A percentile compares a stretch with the other conserved stretches of the same genome.
These are phyloP conservation scores for Cynodonichthys magdalenae DNA, from an alignment of 2,797 vertebrate species.

Conservation along the genomic window DNA sequence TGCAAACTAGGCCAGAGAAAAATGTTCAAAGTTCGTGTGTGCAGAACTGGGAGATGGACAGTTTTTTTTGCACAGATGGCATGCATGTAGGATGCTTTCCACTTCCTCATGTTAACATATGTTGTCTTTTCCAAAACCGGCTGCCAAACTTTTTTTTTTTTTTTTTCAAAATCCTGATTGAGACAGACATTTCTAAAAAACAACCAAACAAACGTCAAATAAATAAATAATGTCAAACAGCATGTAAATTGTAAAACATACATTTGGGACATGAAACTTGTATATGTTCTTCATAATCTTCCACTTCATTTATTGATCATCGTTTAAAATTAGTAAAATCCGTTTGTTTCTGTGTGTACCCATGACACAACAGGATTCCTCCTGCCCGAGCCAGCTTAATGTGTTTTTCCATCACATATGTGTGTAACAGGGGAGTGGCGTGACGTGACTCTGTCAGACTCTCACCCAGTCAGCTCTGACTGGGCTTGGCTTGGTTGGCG, in stretches of 20 bases:
- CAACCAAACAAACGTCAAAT: background rate
- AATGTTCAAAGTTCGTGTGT: constrained; percentile 13
- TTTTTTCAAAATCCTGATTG: background rate
- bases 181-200: too few relatives aligned
- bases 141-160: constrained; percentile 37
- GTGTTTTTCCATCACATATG: constrained; percentile 54
- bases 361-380: constrained; percentile 35
- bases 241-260: background rate
- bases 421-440: constrained; percentile 33
- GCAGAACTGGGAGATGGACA: constrained; percentile 34
- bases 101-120: constrained; percentile 71
- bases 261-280: background rate
- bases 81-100: constrained; percentile 68
- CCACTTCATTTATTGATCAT: constrained; percentile 18
- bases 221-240: background rate
- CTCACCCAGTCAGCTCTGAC: constrained; percentile 52
- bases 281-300: constrained; percentile 4
- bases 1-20: background rate
- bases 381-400: constrained; percentile 31
- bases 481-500: constrained; percentile 53
- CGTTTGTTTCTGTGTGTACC: constrained; percentile 34
- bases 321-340: constrained; percentile 8
- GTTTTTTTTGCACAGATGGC: constrained; percentile 70
- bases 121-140: constrained; percentile 66
- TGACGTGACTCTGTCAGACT: constrained; percentile 51